Base-by-base conservation (phyloP, 2,888 invertebrate species). In the Craniophora ligustri region DNA sequence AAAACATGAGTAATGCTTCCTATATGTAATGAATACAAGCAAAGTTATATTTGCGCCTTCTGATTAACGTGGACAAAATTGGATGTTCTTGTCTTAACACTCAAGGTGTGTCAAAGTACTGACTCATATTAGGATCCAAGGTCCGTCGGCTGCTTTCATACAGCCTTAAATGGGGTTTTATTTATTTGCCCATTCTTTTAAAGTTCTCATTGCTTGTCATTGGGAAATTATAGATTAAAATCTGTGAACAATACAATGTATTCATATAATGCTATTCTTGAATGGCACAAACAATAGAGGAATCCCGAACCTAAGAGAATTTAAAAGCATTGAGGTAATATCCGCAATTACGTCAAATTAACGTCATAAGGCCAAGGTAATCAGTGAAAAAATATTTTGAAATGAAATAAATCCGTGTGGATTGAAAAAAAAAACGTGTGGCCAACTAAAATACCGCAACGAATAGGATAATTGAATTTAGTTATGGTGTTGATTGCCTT, bases 401-500 rank as follows among this genome's bases (percentile, higher is more conserved):
- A n/a, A n/a, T n/a, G n/a, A n/a, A n/a, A n/a, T n/a, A n/a, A n/a
- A n/a, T n/a, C n/a, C n/a, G n/a, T n/a, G n/a, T n/a, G n/a, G n/a
- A n/a, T 39, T 32, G 18, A 21, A 35, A 35, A 50, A 30, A 34
- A 18, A 21, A 49, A 36, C 59, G 46, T n/a, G 61, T 57, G 36
- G 36, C 47, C 46, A 59, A 68, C 76, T 72, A 79, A 84, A 86
- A 84, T 83, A 83, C 62, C 75, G 53, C 73, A 76, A 79, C 86
- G 86, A 87, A 82, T 84, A 87, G 84, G 64, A 73, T 65, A 68
- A 67, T 72, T 62, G 68, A 61, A 62, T 75, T 67, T 67, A 75
- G 65, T 58, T 64, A 66, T 60, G 66, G 60, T 71, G 75, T 75
- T 65, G 80, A 85, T 81, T 82, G 77, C 90, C 91, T 76, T 91